These are phyloP conservation scores for Acipenser oxyrinchus DNA, from an alignment of 2,797 vertebrate species.

Conservation along the genomic window DNA sequence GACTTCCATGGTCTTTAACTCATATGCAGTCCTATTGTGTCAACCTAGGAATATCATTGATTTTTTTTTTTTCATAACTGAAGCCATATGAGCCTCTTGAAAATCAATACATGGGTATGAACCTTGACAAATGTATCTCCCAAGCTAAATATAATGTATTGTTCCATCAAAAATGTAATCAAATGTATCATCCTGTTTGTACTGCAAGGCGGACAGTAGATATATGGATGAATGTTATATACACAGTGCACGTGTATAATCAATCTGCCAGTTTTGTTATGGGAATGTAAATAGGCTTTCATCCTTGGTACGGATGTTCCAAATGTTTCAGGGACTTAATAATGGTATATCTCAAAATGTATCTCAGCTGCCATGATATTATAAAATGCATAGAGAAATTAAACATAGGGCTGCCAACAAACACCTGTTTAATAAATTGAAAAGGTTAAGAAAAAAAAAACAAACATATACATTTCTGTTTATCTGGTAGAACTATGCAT, in stretches of 20 bases:
- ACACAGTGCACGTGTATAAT: conserved; percentile 9
- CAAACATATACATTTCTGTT: no score
- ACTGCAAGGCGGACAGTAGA: conserved; percentile 4
- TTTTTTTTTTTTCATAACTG: background rate
- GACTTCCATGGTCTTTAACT: background rate
- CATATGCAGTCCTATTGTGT: background rate
- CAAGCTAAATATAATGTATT: conserved; percentile 20
- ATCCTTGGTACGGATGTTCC: background rate
- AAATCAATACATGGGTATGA: conserved; percentile 22
- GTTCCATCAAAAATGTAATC: conserved; percentile 23
- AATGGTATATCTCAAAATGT: background rate
- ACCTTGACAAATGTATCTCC: conserved; percentile 21
- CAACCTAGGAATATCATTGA: background rate
- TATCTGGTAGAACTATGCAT: no score
- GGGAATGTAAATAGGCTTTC: conserved; percentile 10
- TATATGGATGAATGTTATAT: conserved; percentile 17
- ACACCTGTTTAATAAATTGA: no score
- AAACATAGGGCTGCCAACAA: background rate
- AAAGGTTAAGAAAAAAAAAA: no score
- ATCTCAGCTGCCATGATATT: background rate
- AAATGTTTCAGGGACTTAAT: background rate
- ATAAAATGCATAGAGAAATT: conserved; percentile 1
- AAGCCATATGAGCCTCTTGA: conserved; percentile 18
- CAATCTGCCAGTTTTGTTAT: conserved; percentile 7
- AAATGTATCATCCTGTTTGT: conserved; percentile 18